A percentile compares a stretch with the other conserved stretches of the same genome.
These are phyloP conservation scores for Acanthosepion pharaonis DNA, from an alignment of 2,888 invertebrate species.

Conservation along the genomic window DNA sequence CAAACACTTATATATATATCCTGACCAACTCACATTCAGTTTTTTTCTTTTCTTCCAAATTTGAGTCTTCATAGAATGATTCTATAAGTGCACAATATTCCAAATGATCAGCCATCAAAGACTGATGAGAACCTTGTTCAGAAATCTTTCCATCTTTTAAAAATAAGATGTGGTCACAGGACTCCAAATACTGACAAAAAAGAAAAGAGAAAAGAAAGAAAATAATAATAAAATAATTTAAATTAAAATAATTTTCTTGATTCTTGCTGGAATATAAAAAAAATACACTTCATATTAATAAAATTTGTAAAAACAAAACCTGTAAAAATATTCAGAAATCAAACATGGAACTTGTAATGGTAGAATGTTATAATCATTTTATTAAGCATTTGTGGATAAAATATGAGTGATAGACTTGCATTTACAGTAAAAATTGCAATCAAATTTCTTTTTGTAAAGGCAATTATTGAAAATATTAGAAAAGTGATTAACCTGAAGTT, in stretches of 20 bases:
- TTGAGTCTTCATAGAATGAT: background rate
- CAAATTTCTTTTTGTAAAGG: too few relatives aligned
- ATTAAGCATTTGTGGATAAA: too few relatives aligned
- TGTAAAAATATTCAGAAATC: background rate
- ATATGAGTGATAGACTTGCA: background rate
- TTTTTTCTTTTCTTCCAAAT: background rate
- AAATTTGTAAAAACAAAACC: background rate
- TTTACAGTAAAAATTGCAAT: too few relatives aligned
- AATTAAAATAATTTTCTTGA: background rate
- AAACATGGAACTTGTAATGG: background rate
- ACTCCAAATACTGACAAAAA: slow-evolving; percentile 76
- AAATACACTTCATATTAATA: too few relatives aligned
- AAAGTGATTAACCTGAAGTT: slow-evolving; percentile 62
- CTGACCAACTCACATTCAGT: background rate
- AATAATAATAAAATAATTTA: background rate
- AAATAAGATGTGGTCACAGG: slow-evolving; percentile 79
- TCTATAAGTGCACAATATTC: background rate
- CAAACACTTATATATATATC: too few relatives aligned
- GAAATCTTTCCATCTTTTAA: slow-evolving; percentile 78
- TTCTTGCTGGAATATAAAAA: background rate
- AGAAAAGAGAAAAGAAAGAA: background rate
- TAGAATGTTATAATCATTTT: background rate
- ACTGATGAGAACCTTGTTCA: slow-evolving; percentile 78
- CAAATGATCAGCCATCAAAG: slow-evolving; percentile 73
- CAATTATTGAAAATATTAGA: background rate